Evolutionary conservation across 2,888 invertebrate species (phyloP), one percentile per base, ranked within the genome.

Genomic region (Cyrtodaria siliqua): DNA sequence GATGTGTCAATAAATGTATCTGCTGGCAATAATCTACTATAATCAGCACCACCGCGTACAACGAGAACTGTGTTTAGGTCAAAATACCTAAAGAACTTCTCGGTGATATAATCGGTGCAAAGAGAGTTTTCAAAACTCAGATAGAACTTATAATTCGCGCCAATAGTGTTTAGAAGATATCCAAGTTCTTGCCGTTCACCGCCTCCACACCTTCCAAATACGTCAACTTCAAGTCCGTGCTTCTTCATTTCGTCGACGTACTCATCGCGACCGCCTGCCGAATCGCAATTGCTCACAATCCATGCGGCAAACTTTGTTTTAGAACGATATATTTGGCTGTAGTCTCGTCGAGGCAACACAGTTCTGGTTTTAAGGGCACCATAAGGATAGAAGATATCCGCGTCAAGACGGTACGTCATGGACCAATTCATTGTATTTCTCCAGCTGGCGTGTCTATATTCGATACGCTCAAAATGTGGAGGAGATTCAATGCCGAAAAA

Each of bases 81-180:
- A 16, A 89, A 78, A 9, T 82, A 71, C 4, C 77, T 69, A 62
- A 86, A 89, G 14, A 90, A 79, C 55, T 91, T 91, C 57, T 91
- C 91, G 0, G 81, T 90, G 0, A 91, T 83, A 76, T 91, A 91
- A 64, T 91, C 89, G 16, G 71, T 68, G 68, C 91, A 91, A 4
- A 89, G 59, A 1, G 87, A 87, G 69, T 91, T 91, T 76, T 91
- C 90, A 47, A 90, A 90, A 1, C 88, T 82, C 12, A 91, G 66
- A 66, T 89, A 89, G 60, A 88, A 91, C 53, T 87, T 74, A 77
- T 91, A 90, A 2, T 77, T 57, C 27, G 74, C 24, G n/a, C n/a
- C n/a, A 9, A 74, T 75, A 18, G 85, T 24, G 0, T n/a, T 24
- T n/a, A n/a, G n/a, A n/a, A n/a, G n/a, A n/a, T n/a, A n/a, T 9